A percentile compares a stretch with the other conserved stretches of the same genome.
These are phyloP conservation scores for Odobenus rosmarus DNA, from an alignment of 2,113 vertebrate genomes.

Conservation along the genomic window DNA sequence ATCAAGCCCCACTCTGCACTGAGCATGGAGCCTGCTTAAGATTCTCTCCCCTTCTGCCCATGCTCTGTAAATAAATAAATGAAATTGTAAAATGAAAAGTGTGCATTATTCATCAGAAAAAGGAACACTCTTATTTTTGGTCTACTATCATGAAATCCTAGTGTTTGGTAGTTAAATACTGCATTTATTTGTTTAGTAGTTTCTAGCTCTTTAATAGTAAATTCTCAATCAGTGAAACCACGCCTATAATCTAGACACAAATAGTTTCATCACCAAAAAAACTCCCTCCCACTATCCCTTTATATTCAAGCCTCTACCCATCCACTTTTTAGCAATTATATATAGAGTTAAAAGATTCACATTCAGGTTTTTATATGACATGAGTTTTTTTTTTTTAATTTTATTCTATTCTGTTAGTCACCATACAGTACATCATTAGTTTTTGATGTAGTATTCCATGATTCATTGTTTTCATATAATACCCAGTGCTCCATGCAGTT, in stretches of 20 bases:
- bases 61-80: background rate
- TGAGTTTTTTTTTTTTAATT: background rate
- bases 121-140: background rate
- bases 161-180: background rate
- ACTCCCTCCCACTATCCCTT: background rate
- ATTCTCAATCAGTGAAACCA: background rate
- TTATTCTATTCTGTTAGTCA: no score
- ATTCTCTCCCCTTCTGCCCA: background rate
- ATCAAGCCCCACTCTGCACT: background rate
- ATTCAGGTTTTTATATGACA: background rate
- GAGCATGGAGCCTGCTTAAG: background rate
- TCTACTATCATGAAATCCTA: background rate
- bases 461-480: no score
- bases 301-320: background rate
- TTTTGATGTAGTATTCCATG: no score
- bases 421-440: no score
- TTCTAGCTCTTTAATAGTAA: background rate
- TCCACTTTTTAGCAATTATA: background rate
- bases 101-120: background rate
- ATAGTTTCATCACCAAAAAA: background rate
- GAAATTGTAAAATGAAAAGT: constrained; percentile 1
- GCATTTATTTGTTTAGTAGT: background rate
- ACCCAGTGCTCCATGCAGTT: no score
- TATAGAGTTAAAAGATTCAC: background rate
- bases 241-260: background rate